Base-by-base conservation (phyloP, 2,888 invertebrate genomes). In the Cephus rjabovi region DNA sequence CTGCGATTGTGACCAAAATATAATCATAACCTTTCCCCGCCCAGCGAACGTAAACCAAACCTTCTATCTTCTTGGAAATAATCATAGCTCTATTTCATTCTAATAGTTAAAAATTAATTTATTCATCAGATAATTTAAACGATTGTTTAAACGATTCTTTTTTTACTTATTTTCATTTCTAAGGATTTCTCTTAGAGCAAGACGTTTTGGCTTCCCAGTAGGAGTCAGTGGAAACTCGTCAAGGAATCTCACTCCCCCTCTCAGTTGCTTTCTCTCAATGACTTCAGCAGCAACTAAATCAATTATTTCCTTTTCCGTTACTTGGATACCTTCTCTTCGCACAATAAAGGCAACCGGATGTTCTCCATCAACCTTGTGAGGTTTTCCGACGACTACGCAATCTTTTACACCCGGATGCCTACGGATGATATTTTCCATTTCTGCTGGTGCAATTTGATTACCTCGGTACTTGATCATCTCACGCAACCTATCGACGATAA, bases 391-490 rank as follows among this genome's bases (percentile, higher is more conserved):
- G 3, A 91, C 90, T 1, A 85, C 89, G 12, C 79, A 90, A 80
- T 91, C 90, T 9, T 80, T 30, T 0, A 91, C 86, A 0, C 78
- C 87, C 2, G 88, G 85, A 81, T 90, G 89, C 3, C 80, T 70
- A 15, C 80, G 76, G 12, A 91, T 75, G 0, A 87, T 23, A 56
- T 75, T 78, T 77, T 91, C 91, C 6, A 91, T 88, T 82, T 88
- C 87, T 3, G 79, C 77, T 0, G 91, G 90, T 11, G 89, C 80
- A 34, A 92, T 84, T 4, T 90, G 91, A 77, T 86, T 75, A 11
- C 87, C 89, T 73, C 85, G 81, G 30, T 87, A 89, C 81, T 90
- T 91, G 12, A 92, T 85, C 12, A 90, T 56, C 40, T 89, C 90
- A 74, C 90, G 89, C 1, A 90, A 56, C 78, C 91, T 83, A 34